Evolutionary conservation across 2,888 invertebrate genomes (phyloP), one percentile per base, ranked within the genome.

Genomic region (Mythimna albipuncta): DNA sequence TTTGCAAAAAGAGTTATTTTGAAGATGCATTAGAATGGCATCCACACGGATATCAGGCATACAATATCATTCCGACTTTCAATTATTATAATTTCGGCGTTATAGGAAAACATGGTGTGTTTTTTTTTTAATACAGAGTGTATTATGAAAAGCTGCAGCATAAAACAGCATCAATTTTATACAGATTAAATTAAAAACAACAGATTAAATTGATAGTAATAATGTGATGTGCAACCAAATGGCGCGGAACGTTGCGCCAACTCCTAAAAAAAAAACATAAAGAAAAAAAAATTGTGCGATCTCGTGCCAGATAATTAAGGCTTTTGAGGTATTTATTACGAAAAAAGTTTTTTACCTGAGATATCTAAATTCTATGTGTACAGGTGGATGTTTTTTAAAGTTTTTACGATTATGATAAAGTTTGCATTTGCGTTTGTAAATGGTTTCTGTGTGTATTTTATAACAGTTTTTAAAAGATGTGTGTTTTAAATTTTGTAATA

Each of bases 301-400:
- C 95, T 94, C 93, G 94, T 93, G 94, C 91, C 92, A 89, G 95
- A 95, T 96, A 95, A 95, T 96, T 95, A 95, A 93, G 94, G 94
- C 88, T 92, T 93, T 92, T 90, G 93, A 89, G 91, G 93, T 93
- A 93, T 92, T 94, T 92, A 91, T 93, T 90, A 82, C 74, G 75
- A 85, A 91, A 88, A 89, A 94, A 94, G 89, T 91, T 93, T 94
- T 93, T 94, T 96, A 96, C 96, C 96, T 96, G 95, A 90, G 91
- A 87, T 94, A 93, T 93, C 94, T 54, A 68, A 70, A 79, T 70
- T 68, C 62, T 72, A 62, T 68, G 64, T 59, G 55, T 79, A 79
- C 82, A 81, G 81, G 81, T 81, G 73, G 81, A 26, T 86, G 70
- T 64, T 74, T 47, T 41, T 66, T 64, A n/a, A 38, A 35, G 9